Percentiles rank a stretch among this genome's conserved stretches.
Evolutionary conservation across 2,888 invertebrate species (phyloP).

Genomic region (Allophyes oxyacanthae): DNA sequence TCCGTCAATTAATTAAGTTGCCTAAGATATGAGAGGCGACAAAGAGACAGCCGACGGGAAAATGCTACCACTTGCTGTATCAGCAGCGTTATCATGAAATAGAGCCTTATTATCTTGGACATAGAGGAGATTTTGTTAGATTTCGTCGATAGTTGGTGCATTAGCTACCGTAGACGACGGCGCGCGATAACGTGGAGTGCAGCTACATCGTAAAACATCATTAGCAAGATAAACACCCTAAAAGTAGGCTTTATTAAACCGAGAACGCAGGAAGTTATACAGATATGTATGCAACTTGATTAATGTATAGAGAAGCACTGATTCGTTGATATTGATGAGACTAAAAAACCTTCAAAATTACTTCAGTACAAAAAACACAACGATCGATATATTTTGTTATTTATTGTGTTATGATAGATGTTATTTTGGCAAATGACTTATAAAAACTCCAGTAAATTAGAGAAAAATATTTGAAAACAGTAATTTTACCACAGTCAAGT

Average conservation of each 20-base stretch:
- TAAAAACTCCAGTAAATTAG: constrained; percentile 55
- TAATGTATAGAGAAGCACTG: constrained; percentile 54
- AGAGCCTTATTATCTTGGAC: constrained; percentile 57
- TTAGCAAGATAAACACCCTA: constrained; percentile 86
- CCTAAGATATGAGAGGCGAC: constrained; percentile 82
- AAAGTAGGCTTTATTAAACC: constrained; percentile 77
- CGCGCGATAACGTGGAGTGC: constrained; percentile 77
- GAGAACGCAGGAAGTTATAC: constrained; percentile 72
- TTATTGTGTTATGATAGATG: constrained; percentile 17
- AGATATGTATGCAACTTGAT: constrained; percentile 70
- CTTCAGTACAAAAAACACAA: constrained; percentile 23
- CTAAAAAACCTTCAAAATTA: constrained; percentile 28
- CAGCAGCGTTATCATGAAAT: constrained; percentile 43
- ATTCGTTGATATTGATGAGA: constrained; percentile 37
- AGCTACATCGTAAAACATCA: constrained; percentile 86
- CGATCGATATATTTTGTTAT: constrained; percentile 9
- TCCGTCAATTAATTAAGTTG: constrained; percentile 84
- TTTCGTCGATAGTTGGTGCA: constrained; percentile 58
- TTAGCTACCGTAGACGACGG: constrained; percentile 84
- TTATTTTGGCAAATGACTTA: constrained; percentile 60
- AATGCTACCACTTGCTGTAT: constrained; percentile 65
- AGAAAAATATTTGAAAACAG: constrained; percentile 57
- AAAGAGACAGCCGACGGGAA: constrained; percentile 72
- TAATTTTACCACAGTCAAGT: constrained; percentile 68
- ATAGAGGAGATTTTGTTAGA: constrained; percentile 62